These are phyloP conservation scores for Drosophila prostipennis DNA, from an alignment of 2,888 invertebrate species.

Conservation along the genomic window DNA sequence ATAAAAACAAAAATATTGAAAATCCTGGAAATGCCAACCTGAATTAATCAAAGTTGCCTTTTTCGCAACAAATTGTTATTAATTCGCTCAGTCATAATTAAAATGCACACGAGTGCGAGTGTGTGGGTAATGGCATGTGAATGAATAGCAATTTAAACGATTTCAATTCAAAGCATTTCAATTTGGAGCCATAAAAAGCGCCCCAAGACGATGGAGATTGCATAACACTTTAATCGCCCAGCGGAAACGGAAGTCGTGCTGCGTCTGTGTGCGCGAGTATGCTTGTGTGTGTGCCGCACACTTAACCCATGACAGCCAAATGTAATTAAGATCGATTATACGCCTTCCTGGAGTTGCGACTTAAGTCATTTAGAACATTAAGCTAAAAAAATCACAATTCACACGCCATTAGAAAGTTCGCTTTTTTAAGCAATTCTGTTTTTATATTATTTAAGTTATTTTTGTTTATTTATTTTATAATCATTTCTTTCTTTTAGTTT, in stretches of 20 bases:
- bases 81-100: conserved; percentile 58
- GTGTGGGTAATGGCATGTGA: conserved; percentile 13
- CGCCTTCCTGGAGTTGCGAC: not conserved
- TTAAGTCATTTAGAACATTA: not conserved
- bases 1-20: conserved; percentile 22
- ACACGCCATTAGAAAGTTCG: not conserved
- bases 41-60: conserved; percentile 36
- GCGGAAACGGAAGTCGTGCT: conserved; percentile 26
- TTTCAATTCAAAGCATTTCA: conserved; percentile 69
- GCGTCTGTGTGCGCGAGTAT: not conserved
- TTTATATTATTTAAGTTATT: no score
- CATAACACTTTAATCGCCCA: conserved; percentile 28
- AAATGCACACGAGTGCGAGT: conserved; percentile 18
- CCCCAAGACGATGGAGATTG: conserved; percentile 21
- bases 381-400: not conserved
- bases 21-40: conserved; percentile 5
- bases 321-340: conserved; percentile 7
- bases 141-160: conserved; percentile 55
- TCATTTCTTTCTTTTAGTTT: no score
- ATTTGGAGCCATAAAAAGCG: conserved; percentile 43
- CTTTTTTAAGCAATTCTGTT: no score
- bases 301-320: conserved; percentile 28
- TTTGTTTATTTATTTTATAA: no score
- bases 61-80: conserved; percentile 42
- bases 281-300: not conserved